Conservation (phyloP, 2,888 invertebrate genomes). For the Punctoribates punctum region DNA sequence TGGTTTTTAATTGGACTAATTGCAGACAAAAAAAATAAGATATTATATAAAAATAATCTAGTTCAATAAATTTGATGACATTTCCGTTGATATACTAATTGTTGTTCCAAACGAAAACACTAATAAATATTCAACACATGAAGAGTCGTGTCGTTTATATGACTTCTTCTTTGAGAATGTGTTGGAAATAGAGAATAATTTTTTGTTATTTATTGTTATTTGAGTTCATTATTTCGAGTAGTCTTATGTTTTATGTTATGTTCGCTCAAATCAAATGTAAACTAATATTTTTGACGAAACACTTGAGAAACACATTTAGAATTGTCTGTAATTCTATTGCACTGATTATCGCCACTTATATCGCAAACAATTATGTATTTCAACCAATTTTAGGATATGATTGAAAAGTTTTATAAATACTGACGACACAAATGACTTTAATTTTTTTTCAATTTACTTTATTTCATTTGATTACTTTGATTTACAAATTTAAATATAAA, state of each 20-base stretch:
- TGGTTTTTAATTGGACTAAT: neutral
- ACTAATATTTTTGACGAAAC: neutral
- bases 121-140: slow-evolving; percentile 2
- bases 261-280: neutral
- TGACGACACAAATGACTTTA: too few species aligned
- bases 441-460: too few species aligned
- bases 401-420: too few species aligned
- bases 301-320: too few species aligned
- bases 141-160: neutral
- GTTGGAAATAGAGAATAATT: neutral
- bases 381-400: too few species aligned
- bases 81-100: neutral
- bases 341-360: too few species aligned
- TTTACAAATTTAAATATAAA: too few species aligned
- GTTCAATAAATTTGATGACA: neutral
- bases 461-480: too few species aligned
- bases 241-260: neutral
- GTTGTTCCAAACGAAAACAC: too few species aligned
- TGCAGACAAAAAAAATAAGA: neutral
- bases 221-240: neutral
- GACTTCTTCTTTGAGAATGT: too few species aligned
- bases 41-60: neutral
- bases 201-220: neutral
- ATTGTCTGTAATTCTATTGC: too few species aligned
- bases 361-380: too few species aligned